Conservation (phyloP, 92 coral and sea anemone species). For the Actinostola sp. region DNA sequence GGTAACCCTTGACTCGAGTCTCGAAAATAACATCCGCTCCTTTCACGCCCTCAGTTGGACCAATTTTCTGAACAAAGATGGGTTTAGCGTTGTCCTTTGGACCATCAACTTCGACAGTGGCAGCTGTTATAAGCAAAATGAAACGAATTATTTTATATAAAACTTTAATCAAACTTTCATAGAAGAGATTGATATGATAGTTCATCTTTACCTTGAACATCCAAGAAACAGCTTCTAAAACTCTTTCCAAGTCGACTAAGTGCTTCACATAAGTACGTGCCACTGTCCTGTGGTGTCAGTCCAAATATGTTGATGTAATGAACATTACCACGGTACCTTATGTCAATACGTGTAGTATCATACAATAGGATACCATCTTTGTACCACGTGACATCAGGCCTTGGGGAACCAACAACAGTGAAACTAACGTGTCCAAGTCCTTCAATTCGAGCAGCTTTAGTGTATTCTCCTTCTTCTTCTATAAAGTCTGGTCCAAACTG, state of each 20-base stretch:
- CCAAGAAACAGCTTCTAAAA: slow-evolving; percentile 69
- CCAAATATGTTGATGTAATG: slow-evolving; percentile 58
- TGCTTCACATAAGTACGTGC: slow-evolving; percentile 85
- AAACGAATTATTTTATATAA: neutral
- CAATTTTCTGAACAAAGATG: slow-evolving; percentile 57
- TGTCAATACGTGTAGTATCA: slow-evolving; percentile 61
- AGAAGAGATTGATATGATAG: no score
- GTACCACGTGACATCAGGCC: slow-evolving; percentile 85
- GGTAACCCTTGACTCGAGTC: slow-evolving; percentile 68
- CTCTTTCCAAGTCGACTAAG: slow-evolving; percentile 77
- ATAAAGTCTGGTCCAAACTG: slow-evolving; percentile 59
- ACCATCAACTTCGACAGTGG: slow-evolving; percentile 68
- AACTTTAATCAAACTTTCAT: neutral
- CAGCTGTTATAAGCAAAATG: slow-evolving; percentile 34
- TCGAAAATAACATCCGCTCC: slow-evolving; percentile 79
- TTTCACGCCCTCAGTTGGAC: slow-evolving; percentile 62
- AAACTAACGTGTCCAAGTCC: slow-evolving; percentile 55
- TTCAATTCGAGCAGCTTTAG: slow-evolving; percentile 48
- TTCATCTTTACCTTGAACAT: slow-evolving; percentile 65
- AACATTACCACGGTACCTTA: slow-evolving; percentile 73
- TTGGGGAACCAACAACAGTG: slow-evolving; percentile 68
- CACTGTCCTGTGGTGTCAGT: slow-evolving; percentile 75
- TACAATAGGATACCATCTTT: slow-evolving; percentile 79
- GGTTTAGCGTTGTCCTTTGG: slow-evolving; percentile 66
- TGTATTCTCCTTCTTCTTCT: slow-evolving; percentile 66